These are phyloP conservation scores for Steinernema khuongi DNA, from an alignment of 1,140 invertebrate genomes.

Conservation along the genomic window DNA sequence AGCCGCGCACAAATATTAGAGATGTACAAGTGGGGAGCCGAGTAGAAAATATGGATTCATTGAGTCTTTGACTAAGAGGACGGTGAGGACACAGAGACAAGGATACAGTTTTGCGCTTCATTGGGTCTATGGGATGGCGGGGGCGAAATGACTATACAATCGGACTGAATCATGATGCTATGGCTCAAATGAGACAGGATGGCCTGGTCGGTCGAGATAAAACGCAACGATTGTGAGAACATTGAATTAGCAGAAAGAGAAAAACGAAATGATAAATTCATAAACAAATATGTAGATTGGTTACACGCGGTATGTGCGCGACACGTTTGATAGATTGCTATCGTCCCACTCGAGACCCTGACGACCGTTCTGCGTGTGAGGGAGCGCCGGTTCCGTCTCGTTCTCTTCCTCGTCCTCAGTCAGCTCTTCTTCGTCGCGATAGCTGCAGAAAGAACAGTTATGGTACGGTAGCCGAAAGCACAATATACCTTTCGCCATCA, in stretches of 20 bases:
- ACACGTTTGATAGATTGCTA: conserved; percentile 17
- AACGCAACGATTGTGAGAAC: not conserved
- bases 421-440: conserved; percentile 48
- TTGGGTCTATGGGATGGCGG: not conserved
- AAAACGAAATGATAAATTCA: not conserved
- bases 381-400: conserved; percentile 27
- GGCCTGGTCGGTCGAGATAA: not conserved
- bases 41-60: no score
- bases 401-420: conserved; percentile 47
- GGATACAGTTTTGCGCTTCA: not conserved
- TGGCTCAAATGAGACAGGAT: not conserved
- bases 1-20: not conserved
- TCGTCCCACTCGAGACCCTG: conserved; percentile 56
- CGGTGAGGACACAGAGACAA: no score
- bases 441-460: conserved; percentile 35
- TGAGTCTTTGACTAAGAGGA: no score
- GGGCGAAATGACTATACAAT: conserved; percentile 2
- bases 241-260: not conserved
- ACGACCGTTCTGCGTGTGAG: conserved; percentile 37
- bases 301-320: conserved; percentile 14
- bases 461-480: conserved; percentile 4
- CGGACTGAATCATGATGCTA: not conserved
- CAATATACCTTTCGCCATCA: conserved; percentile 42
- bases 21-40: no score
- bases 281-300: not conserved